Percentiles rank a stretch among this genome's conserved stretches.
These are phyloP conservation scores for Temnothorax longispinosus DNA, from an alignment of 1,140 invertebrate genomes.

Conservation along the genomic window DNA sequence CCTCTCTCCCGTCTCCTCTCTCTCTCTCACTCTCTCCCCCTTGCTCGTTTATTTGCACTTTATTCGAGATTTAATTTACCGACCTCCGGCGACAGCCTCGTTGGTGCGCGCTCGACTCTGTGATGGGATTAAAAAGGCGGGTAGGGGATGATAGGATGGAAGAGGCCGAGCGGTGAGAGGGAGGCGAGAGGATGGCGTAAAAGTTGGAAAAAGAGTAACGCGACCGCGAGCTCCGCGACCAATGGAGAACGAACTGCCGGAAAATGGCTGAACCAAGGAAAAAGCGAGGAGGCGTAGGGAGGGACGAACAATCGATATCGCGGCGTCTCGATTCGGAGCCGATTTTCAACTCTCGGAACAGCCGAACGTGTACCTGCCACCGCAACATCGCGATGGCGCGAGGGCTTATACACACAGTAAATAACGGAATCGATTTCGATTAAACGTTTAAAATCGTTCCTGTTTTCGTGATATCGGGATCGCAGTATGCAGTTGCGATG, in stretches of 20 bases:
- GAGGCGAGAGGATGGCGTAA: conserved; percentile 59
- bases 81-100: conserved; percentile 80
- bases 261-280: conserved; percentile 66
- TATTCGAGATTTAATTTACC: conserved; percentile 86
- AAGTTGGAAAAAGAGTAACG: conserved; percentile 65
- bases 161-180: conserved; percentile 61
- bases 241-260: conserved; percentile 61
- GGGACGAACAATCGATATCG: conserved; percentile 56
- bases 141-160: conserved; percentile 72
- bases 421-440: conserved; percentile 51
- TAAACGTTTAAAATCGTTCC: conserved; percentile 53
- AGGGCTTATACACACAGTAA: conserved; percentile 36
- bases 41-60: conserved; percentile 80
- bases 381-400: conserved; percentile 33
- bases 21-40: conserved; percentile 45
- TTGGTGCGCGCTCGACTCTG: conserved; percentile 76
- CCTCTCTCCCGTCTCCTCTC: conserved; percentile 61
- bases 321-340: conserved; percentile 43
- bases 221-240: conserved; percentile 56
- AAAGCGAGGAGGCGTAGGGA: conserved; percentile 22
- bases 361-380: conserved; percentile 1
- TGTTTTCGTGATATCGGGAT: conserved; percentile 31
- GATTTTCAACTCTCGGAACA: conserved; percentile 50
- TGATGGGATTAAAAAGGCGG: conserved; percentile 82
- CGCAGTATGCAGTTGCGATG: conserved; percentile 23